A percentile compares a stretch with the other conserved stretches of the same genome.
phyloP scores from a whole-genome alignment of 1,140 invertebrate genomes.

The Drosophila nasuta region DNA sequence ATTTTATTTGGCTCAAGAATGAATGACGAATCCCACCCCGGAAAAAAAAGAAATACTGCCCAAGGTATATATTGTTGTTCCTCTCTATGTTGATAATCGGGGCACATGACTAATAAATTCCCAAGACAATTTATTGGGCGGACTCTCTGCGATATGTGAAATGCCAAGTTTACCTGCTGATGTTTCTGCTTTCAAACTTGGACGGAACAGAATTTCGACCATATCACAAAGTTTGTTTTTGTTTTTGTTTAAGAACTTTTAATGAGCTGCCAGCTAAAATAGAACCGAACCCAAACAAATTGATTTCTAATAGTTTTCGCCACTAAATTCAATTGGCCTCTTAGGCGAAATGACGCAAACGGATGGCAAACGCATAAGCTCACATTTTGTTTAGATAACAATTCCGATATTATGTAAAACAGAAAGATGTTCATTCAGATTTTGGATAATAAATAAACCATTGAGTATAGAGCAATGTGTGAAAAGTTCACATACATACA shows the following conservation, averaged over 20 bases:
- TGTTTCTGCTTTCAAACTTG: constrained; percentile 12
- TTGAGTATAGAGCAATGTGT: constrained; percentile 47
- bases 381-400: constrained; percentile 58
- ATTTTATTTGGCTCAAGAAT: constrained; percentile 18
- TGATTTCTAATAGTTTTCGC: constrained; percentile 43
- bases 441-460: constrained; percentile 61
- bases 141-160: constrained; percentile 20
- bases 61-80: constrained; percentile 7
- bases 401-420: constrained; percentile 54
- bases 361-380: constrained; percentile 4
- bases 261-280: constrained; percentile 53
- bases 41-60: constrained; percentile 23
- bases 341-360: constrained; percentile 60
- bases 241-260: constrained; percentile 31
- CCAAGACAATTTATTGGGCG: constrained; percentile 34
- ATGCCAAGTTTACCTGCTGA: constrained; percentile 26
- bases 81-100: constrained; percentile 25
- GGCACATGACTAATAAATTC: constrained; percentile 49
- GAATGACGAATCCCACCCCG: constrained; percentile 24
- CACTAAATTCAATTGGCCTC: constrained; percentile 27
- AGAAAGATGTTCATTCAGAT: constrained; percentile 26
- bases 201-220: background rate
- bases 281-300: constrained; percentile 48
- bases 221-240: constrained; percentile 13
- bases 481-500: constrained; percentile 19